These are phyloP conservation scores for Chironex yamaguchii DNA, from an alignment of 30 jellyfish, hydroid and myxozoan species.

Conservation along the genomic window DNA sequence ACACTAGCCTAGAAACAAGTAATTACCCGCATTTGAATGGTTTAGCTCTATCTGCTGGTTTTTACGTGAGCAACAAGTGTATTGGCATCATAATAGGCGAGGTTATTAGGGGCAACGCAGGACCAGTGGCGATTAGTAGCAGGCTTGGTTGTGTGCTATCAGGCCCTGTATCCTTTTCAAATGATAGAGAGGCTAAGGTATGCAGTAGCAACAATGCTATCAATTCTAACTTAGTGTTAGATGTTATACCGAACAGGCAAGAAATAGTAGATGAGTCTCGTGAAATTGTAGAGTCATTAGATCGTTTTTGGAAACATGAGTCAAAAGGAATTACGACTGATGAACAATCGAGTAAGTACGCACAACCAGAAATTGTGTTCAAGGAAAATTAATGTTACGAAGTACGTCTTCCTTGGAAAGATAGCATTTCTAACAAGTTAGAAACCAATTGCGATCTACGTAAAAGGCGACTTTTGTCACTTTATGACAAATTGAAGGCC, in stretches of 20 bases:
- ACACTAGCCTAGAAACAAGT: too few species aligned
- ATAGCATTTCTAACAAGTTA: not conserved
- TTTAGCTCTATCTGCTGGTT: too few species aligned
- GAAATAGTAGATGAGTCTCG: not conserved
- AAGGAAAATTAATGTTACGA: not conserved
- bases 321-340: not conserved
- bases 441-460: not conserved
- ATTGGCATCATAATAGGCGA: constrained; percentile 16
- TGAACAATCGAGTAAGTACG: not conserved
- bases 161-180: not conserved
- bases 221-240: constrained; percentile 2
- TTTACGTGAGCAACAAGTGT: constrained; percentile 26
- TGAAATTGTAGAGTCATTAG: constrained; percentile 12
- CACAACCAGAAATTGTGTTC: not conserved
- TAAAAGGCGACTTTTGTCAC: not conserved
- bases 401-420: constrained; percentile 31
- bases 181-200: too few species aligned
- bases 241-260: not conserved
- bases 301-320: constrained; percentile 8
- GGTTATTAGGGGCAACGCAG: constrained; percentile 22
- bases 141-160: constrained; percentile 35
- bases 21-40: too few species aligned
- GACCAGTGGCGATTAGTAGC: constrained; percentile 42
- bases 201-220: constrained; percentile 1
- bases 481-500: not conserved